These are phyloP conservation scores for Eretmodus cyanostictus DNA, from an alignment of 2,113 vertebrate genomes.

Conservation along the genomic window DNA sequence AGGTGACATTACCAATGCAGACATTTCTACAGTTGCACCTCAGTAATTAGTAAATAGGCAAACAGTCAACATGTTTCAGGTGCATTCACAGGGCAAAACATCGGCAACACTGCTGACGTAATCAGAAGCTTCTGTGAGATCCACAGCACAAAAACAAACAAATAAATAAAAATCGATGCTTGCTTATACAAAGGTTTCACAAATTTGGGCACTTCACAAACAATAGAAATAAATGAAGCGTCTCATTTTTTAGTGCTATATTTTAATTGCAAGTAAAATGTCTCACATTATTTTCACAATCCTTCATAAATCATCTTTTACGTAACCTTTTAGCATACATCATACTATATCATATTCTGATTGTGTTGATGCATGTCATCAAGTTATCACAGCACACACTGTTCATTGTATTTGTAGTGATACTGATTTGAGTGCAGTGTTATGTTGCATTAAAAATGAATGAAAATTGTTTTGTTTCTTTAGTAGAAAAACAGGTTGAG, in stretches of 20 bases:
- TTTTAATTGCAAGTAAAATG: background rate
- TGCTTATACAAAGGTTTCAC: background rate
- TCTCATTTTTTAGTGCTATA: background rate
- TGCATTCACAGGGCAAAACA: background rate
- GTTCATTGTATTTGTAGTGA: background rate
- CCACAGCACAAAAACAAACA: background rate
- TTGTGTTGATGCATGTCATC: background rate
- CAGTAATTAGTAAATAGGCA: background rate
- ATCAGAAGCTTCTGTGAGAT: background rate
- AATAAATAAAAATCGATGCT: background rate
- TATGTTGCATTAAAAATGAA: background rate
- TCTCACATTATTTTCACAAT: background rate
- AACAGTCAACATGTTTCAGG: background rate
- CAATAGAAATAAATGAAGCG: background rate
- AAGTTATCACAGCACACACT: background rate
- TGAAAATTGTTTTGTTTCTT: rapidly evolving
- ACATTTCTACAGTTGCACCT: background rate
- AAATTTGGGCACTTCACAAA: background rate
- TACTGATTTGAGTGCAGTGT: background rate
- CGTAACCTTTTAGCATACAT: background rate
- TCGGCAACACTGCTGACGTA: background rate
- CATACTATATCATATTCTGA: background rate
- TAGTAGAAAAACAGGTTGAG: background rate
- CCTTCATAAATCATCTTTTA: background rate
- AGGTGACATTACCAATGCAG: background rate